Percentiles rank a stretch among this genome's conserved stretches.
Evolutionary conservation across 1,140 invertebrate species (phyloP).

Genomic region (Melanaphis sacchari): DNA sequence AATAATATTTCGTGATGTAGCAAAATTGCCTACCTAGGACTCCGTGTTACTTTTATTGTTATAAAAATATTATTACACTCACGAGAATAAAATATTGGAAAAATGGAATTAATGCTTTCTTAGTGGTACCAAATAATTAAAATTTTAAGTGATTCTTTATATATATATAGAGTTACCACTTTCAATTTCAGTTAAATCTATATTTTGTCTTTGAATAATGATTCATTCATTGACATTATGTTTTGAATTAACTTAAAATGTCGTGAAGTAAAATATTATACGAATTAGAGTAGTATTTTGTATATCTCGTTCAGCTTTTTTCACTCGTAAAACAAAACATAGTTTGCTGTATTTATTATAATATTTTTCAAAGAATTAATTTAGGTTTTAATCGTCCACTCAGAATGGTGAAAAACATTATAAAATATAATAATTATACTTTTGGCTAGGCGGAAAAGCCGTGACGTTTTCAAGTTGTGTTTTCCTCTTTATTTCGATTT

Average conservation of each 20-base stretch:
- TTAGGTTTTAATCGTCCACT: background rate
- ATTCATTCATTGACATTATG: background rate
- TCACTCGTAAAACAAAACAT: background rate
- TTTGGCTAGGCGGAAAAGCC: background rate
- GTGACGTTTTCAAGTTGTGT: slow-evolving; percentile 14
- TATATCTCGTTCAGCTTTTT: background rate
- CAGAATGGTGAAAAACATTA: background rate
- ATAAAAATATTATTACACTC: no score
- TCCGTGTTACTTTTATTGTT: background rate
- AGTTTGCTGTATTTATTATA: background rate
- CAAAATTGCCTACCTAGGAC: background rate
- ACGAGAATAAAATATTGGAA: no score
- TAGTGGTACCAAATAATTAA: no score
- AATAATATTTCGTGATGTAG: background rate
- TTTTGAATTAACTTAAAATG: background rate
- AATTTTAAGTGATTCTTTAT: no score
- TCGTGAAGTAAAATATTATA: background rate
- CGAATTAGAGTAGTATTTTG: background rate
- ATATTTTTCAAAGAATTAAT: background rate
- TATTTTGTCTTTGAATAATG: background rate
- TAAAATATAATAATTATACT: background rate
- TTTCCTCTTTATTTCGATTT: slow-evolving; percentile 29
- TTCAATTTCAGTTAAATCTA: background rate
- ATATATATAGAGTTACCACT: no score
- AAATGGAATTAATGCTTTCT: no score